Evolutionary conservation across 2,797 vertebrate species (phyloP).

Genomic region (Neostethus bicornis): DNA sequence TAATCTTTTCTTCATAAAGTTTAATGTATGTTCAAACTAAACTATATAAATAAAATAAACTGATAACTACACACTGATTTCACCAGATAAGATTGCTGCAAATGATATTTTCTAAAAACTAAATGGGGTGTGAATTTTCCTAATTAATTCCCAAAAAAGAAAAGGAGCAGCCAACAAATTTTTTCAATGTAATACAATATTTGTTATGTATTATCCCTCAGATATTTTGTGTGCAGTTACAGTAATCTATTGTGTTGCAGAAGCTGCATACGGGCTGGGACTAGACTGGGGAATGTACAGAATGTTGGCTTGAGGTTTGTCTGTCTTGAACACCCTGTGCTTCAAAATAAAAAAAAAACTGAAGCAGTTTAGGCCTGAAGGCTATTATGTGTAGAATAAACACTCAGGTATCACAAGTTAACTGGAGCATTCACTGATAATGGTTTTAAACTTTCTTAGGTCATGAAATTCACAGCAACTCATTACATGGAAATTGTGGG

Average conservation of each 20-base stretch:
- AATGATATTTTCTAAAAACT: not conserved
- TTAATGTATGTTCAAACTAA: conserved; percentile 6
- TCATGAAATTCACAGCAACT: conserved; percentile 44
- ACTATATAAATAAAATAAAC: not conserved
- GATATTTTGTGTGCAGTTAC: not conserved
- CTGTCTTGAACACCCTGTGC: conserved; percentile 9
- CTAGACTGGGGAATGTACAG: conserved; percentile 63
- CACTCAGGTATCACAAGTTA: conserved; percentile 33
- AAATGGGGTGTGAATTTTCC: not conserved
- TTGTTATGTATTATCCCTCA: not conserved
- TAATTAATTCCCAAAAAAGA: not conserved
- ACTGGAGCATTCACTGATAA: conserved; percentile 38
- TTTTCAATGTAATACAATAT: not conserved
- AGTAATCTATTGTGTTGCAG: not conserved
- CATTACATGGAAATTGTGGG: conserved; percentile 43
- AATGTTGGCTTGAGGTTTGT: conserved; percentile 39
- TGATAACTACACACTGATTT: not conserved
- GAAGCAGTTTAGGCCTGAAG: conserved; percentile 28
- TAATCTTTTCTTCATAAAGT: not conserved
- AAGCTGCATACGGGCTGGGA: conserved; percentile 47
- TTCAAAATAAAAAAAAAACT: conserved; percentile 39
- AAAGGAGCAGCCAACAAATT: conserved; percentile 6
- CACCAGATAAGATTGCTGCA: too few relatives aligned
- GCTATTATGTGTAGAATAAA: conserved; percentile 44
- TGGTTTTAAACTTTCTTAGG: conserved; percentile 40